Evolutionary conservation across 1,140 invertebrate genomes (phyloP).

Genomic region (Musca vetustissima): DNA sequence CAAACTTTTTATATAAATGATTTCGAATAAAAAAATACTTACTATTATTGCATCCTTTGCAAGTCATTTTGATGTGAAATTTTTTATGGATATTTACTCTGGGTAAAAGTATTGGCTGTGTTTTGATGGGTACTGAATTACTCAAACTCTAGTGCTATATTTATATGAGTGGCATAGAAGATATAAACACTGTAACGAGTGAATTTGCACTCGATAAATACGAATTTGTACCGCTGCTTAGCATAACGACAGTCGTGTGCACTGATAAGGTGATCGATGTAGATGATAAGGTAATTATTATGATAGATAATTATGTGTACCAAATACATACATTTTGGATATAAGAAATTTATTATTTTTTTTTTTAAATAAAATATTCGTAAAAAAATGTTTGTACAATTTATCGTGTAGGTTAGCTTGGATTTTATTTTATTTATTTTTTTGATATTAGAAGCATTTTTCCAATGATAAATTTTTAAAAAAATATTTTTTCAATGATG

Average conservation of each 20-base stretch:
- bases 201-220: background rate
- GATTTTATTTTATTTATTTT: too few relatives aligned
- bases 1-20: background rate
- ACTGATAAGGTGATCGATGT: background rate
- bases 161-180: background rate
- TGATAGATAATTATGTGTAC: slow-evolving; percentile 23
- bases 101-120: too few relatives aligned
- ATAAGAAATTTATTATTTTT: too few relatives aligned
- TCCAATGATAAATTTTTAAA: too few relatives aligned
- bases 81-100: background rate
- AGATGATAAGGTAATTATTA: slow-evolving; percentile 15
- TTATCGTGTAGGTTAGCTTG: too few relatives aligned
- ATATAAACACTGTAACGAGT: background rate
- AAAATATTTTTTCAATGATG: too few relatives aligned
- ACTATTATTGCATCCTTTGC: slow-evolving; percentile 14
- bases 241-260: background rate
- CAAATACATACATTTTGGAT: slow-evolving; percentile 25
- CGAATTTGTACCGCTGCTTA: too few relatives aligned
- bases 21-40: background rate
- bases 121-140: background rate
- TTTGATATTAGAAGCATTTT: too few relatives aligned
- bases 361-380: too few relatives aligned
- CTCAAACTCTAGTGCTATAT: background rate
- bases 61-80: background rate
- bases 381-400: too few relatives aligned